These are phyloP conservation scores for Amblyteles armatorius DNA, from an alignment of 2,888 invertebrate genomes.

Conservation along the genomic window DNA sequence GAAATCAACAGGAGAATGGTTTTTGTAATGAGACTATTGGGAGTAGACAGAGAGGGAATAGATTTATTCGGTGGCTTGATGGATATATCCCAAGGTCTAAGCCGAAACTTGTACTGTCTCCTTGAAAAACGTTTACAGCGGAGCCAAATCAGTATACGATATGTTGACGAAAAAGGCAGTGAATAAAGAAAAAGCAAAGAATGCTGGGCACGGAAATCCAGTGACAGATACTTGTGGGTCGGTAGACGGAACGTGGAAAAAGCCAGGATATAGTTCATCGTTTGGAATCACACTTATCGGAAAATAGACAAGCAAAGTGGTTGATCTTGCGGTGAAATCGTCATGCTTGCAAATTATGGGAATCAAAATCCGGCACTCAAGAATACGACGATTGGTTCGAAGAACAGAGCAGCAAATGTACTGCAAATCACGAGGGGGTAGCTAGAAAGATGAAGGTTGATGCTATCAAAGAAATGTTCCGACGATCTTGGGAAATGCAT, in stretches of 20 bases:
- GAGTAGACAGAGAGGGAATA: conserved; percentile 73
- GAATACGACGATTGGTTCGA: conserved; percentile 38
- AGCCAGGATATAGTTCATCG: conserved; percentile 63
- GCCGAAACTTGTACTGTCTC: conserved; percentile 65
- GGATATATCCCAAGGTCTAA: conserved; percentile 71
- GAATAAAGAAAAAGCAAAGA: conserved; percentile 66
- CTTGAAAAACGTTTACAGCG: conserved; percentile 63
- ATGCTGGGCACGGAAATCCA: conserved; percentile 62
- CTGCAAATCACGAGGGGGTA: too few relatives aligned
- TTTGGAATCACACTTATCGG: conserved; percentile 69
- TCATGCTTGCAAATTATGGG: conserved; percentile 50
- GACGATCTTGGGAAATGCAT: conserved; percentile 52
- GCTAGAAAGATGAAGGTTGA: too few relatives aligned
- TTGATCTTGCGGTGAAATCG: conserved; percentile 39
- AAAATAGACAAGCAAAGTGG: conserved; percentile 64
- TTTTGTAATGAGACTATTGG: conserved; percentile 74
- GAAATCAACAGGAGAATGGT: conserved; percentile 67
- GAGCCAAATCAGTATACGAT: conserved; percentile 66
- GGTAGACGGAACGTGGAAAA: conserved; percentile 71
- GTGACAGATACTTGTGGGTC: conserved; percentile 49
- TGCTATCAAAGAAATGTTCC: conserved; percentile 39
- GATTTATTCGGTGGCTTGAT: conserved; percentile 74
- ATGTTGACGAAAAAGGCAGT: conserved; percentile 64
- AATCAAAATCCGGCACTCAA: conserved; percentile 36
- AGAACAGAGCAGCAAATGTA: too few relatives aligned